phyloP scores from a whole-genome alignment of 2,113 vertebrate species.

The Anseranas semipalmata region DNA sequence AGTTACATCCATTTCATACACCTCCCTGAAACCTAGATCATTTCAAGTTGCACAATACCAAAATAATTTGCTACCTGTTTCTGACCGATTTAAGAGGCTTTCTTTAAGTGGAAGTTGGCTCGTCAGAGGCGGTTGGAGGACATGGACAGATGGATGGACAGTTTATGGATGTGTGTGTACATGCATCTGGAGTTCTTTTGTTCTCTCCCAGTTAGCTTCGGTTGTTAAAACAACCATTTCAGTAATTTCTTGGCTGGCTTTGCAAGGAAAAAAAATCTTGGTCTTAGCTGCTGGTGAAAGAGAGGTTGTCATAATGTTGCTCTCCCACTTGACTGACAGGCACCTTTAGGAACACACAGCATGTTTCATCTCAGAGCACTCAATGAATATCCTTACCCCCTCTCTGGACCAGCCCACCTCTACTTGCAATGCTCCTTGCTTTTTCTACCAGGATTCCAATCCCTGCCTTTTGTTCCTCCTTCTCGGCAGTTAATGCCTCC shows the following conservation, averaged over 20 bases:
- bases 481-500: conserved; percentile 42
- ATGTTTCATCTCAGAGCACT: conserved; percentile 38
- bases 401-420: neutral
- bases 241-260: conserved; percentile 42
- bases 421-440: conserved; percentile 8
- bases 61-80: neutral
- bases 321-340: conserved; percentile 52
- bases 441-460: conserved; percentile 44
- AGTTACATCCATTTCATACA: neutral
- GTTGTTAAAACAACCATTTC: conserved; percentile 50
- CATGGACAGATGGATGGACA: neutral
- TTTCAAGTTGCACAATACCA: neutral
- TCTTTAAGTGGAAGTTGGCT: neutral
- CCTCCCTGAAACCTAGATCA: neutral
- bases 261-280: neutral
- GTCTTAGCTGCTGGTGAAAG: conserved; percentile 15
- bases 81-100: neutral
- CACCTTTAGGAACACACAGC: conserved; percentile 8
- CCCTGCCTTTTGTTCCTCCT: conserved; percentile 54
- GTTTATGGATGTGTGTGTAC: neutral
- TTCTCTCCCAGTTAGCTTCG: conserved; percentile 52
- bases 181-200: conserved; percentile 23
- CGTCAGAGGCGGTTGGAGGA: neutral
- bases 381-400: conserved; percentile 35
- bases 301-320: conserved; percentile 43